Evolutionary conservation across 1,140 invertebrate genomes (phyloP).

Genomic region (Drosophila bipectinata): DNA sequence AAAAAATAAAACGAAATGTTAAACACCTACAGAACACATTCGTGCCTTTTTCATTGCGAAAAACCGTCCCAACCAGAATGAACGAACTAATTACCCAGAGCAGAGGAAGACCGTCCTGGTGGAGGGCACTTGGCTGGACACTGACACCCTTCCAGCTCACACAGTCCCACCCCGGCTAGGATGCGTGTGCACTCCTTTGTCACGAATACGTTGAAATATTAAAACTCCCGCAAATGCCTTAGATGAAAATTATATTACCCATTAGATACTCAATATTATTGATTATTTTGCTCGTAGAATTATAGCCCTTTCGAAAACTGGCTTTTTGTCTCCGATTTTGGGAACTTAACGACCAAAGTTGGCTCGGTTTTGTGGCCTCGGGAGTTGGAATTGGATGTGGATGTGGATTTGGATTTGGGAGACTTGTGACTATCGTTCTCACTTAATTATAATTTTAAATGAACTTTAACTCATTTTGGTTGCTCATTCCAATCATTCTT

Average conservation of each 20-base stretch:
- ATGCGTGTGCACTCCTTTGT: conserved; percentile 9
- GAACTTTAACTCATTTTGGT: neutral
- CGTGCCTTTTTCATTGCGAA: conserved; percentile 80
- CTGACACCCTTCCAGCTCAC: neutral
- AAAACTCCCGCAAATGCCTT: conserved; percentile 65
- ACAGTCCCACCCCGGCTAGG: neutral
- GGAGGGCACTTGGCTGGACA: conserved; percentile 1
- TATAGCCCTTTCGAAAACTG: conserved; percentile 42
- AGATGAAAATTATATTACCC: conserved; percentile 72
- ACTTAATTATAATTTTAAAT: neutral
- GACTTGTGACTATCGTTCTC: neutral
- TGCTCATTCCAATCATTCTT: neutral
- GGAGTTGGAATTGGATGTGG: neutral
- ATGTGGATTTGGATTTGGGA: neutral
- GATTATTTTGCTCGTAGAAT: conserved; percentile 60
- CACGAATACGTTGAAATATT: conserved; percentile 62
- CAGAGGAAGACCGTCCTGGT: conserved; percentile 19
- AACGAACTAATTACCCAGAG: conserved; percentile 2
- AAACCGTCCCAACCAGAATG: conserved; percentile 69
- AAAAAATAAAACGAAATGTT: conserved; percentile 45
- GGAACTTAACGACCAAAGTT: conserved; percentile 41
- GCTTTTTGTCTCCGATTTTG: conserved; percentile 37
- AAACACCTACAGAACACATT: conserved; percentile 64
- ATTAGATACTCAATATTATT: conserved; percentile 55
- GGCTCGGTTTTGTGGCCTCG: conserved; percentile 27